A percentile compares a stretch with the other conserved stretches of the same genome.
phyloP scores from a whole-genome alignment of 64 coral and sea anemone species.

The Montipora sp. region DNA sequence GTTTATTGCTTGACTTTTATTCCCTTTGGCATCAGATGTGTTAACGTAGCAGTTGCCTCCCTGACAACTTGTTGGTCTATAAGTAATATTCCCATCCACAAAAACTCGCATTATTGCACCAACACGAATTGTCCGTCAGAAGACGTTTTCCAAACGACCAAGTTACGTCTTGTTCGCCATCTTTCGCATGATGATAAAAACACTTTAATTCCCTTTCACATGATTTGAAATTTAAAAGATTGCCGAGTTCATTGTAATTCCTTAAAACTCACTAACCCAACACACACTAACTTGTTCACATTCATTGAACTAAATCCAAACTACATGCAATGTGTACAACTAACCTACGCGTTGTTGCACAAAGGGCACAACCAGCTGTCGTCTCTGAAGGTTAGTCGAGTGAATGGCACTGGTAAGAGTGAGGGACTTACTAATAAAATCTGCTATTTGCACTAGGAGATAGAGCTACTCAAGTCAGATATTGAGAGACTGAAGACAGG shows the following conservation, averaged over 20 bases:
- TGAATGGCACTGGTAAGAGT: background rate
- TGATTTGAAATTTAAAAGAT: no score
- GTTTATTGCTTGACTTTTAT: no score
- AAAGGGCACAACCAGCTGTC: no score
- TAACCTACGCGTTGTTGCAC: no score
- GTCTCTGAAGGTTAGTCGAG: background rate
- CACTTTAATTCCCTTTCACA: no score
- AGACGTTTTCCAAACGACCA: background rate
- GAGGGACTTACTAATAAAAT: background rate
- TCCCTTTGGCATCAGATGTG: background rate
- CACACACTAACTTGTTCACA: no score
- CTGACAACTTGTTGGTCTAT: background rate
- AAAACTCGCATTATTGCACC: background rate
- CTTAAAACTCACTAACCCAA: no score
- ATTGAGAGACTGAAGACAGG: background rate
- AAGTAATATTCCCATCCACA: background rate
- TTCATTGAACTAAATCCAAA: no score
- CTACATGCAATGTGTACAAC: no score
- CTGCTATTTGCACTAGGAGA: background rate
- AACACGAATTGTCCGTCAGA: background rate
- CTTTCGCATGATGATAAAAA: background rate
- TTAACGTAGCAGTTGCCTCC: background rate
- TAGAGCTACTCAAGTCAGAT: background rate
- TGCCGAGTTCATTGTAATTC: no score
- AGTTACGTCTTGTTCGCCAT: background rate